A percentile compares a stretch with the other conserved stretches of the same genome.
phyloP scores from a whole-genome alignment of 2,888 invertebrate genomes.

The Cosmia trapezina region DNA sequence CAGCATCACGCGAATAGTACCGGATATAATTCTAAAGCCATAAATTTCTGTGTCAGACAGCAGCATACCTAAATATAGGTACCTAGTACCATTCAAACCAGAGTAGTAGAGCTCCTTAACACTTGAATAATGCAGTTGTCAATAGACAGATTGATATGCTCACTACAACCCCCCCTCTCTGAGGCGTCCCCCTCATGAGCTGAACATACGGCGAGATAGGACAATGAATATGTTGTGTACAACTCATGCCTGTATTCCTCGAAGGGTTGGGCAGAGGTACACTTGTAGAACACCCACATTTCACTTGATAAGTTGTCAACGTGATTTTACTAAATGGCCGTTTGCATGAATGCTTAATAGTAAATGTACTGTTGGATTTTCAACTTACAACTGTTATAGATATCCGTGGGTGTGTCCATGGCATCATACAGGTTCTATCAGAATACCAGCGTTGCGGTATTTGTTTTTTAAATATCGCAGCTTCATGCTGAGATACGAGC shows the following conservation, averaged over 20 bases:
- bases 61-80: slow-evolving; percentile 2
- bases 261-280: not conserved
- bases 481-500: too few relatives aligned
- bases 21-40: not conserved
- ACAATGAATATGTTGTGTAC: not conserved
- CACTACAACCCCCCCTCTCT: slow-evolving; percentile 45
- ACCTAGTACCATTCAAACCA: slow-evolving; percentile 20
- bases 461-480: too few relatives aligned
- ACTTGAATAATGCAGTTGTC: slow-evolving; percentile 70
- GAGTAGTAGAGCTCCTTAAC: slow-evolving; percentile 47
- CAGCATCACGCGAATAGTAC: too few relatives aligned
- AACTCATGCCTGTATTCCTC: not conserved
- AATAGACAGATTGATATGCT: slow-evolving; percentile 69
- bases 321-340: too few relatives aligned
- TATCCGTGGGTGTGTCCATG: too few relatives aligned
- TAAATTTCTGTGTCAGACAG: slow-evolving; percentile 22
- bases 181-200: slow-evolving; percentile 8
- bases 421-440: too few relatives aligned
- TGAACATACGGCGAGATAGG: slow-evolving; percentile 26
- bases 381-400: too few relatives aligned
- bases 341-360: too few relatives aligned
- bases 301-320: not conserved
- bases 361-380: too few relatives aligned
- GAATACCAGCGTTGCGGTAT: too few relatives aligned
- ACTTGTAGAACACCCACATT: not conserved